Percentiles rank a stretch among this genome's conserved stretches.
phyloP scores from a whole-genome alignment of 2,113 vertebrate species.

The Psittacula cyanocephala region DNA sequence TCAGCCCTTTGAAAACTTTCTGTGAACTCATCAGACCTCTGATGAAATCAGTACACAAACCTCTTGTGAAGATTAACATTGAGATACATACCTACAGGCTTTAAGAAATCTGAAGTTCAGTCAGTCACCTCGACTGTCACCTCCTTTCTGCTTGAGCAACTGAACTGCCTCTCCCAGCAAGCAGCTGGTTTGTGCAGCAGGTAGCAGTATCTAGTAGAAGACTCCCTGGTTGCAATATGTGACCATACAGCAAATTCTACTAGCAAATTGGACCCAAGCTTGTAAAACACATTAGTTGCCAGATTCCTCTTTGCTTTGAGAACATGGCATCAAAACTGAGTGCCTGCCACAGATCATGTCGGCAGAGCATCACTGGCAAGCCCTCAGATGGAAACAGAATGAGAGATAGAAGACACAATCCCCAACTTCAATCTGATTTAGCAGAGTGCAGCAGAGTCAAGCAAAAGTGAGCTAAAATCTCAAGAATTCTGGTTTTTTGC shows the following conservation, averaged over 20 bases:
- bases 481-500: not conserved
- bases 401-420: not conserved
- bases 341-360: not conserved
- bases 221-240: not conserved
- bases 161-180: not conserved
- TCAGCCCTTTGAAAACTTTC: not conserved
- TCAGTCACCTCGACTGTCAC: not conserved
- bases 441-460: not conserved
- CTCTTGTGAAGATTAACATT: not conserved
- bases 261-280: not conserved
- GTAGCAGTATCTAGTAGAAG: not conserved
- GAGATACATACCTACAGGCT: not conserved
- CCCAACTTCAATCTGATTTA: not conserved
- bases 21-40: not conserved
- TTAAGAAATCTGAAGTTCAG: not conserved
- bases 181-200: not conserved
- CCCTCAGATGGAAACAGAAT: not conserved
- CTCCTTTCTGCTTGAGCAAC: not conserved
- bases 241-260: not conserved
- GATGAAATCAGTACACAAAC: not conserved
- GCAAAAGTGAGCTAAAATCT: not conserved
- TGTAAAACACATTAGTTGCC: not conserved
- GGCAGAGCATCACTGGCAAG: not conserved
- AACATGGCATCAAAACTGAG: not conserved
- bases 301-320: not conserved